Conservation (phyloP, 2,797 vertebrate species). For the Pseudochaenichthys georgianus region DNA sequence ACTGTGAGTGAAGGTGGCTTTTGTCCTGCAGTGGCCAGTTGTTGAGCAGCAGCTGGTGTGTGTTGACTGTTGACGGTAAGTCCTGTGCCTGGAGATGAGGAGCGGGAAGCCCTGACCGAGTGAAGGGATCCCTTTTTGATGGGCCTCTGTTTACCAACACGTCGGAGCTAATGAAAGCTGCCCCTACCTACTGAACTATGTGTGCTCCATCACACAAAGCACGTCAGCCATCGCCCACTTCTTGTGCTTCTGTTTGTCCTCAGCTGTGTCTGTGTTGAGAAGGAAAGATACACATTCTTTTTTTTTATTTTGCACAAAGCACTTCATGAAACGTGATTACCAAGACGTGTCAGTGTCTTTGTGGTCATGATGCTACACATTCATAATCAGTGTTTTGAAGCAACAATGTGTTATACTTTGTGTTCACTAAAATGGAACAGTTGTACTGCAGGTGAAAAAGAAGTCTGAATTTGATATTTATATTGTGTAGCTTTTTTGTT, state of each 20-base stretch:
- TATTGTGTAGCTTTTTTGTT: conserved; percentile 32
- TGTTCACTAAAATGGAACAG: conserved; percentile 32
- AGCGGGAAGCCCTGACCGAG: conserved; percentile 44
- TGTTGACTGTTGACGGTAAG: conserved; percentile 60
- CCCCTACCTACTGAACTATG: conserved; percentile 48
- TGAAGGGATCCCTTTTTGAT: conserved; percentile 69
- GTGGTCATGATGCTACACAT: conserved; percentile 26
- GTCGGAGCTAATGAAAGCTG: conserved; percentile 56
- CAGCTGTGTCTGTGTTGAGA: conserved; percentile 30
- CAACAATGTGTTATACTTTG: conserved; percentile 12
- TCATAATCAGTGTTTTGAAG: conserved; percentile 55
- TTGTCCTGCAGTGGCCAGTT: conserved; percentile 56
- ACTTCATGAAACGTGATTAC: conserved; percentile 76
- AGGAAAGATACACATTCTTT: conserved; percentile 47
- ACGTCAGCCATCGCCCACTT: conserved; percentile 44
- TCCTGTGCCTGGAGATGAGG: conserved; percentile 45
- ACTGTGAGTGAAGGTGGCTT: conserved; percentile 42
- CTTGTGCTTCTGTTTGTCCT: conserved; percentile 41
- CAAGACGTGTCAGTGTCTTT: conserved; percentile 38
- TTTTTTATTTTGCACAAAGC: conserved; percentile 80
- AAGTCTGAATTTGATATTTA: conserved; percentile 32
- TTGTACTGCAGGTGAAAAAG: conserved; percentile 27
- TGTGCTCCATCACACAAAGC: conserved; percentile 62
- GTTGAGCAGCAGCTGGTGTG: conserved; percentile 64
- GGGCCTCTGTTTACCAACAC: conserved; percentile 71